Conservation (phyloP, 2,888 invertebrate species). For the Drosophila formosana region DNA sequence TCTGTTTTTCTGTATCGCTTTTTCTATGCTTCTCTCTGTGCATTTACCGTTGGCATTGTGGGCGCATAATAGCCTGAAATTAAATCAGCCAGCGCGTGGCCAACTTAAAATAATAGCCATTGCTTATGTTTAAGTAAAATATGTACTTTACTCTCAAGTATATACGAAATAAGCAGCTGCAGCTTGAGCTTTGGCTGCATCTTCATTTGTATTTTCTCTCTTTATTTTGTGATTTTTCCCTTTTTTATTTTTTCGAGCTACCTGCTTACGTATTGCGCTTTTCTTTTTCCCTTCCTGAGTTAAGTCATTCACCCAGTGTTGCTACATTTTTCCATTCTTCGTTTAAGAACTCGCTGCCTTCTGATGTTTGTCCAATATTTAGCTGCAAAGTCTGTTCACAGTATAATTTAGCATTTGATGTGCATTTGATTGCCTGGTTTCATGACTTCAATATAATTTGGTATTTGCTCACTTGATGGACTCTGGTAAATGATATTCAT, state of each 20-base stretch:
- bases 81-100: constrained; percentile 78
- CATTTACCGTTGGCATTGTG: constrained; percentile 74
- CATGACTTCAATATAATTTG: constrained; percentile 43
- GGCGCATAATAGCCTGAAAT: constrained; percentile 77
- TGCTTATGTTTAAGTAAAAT: constrained; percentile 77
- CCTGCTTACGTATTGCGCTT: constrained; percentile 58
- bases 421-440: constrained; percentile 39
- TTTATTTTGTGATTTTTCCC: constrained; percentile 8
- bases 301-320: constrained; percentile 6
- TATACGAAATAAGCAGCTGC: constrained; percentile 39
- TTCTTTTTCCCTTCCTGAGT: constrained; percentile 53
- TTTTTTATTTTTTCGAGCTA: constrained; percentile 31
- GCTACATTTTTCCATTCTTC: constrained; percentile 6
- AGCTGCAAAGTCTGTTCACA: constrained; percentile 17
- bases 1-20: constrained; percentile 21
- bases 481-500: constrained; percentile 43
- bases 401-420: constrained; percentile 21
- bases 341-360: constrained; percentile 8
- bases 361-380: constrained; percentile 25
- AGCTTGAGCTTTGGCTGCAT: constrained; percentile 21
- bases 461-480: constrained; percentile 35
- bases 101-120: constrained; percentile 81
- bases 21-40: constrained; percentile 25
- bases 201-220: constrained; percentile 30
- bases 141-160: constrained; percentile 57